These are phyloP conservation scores for Tridacna crocea DNA, from an alignment of 2,888 invertebrate genomes.

Conservation along the genomic window DNA sequence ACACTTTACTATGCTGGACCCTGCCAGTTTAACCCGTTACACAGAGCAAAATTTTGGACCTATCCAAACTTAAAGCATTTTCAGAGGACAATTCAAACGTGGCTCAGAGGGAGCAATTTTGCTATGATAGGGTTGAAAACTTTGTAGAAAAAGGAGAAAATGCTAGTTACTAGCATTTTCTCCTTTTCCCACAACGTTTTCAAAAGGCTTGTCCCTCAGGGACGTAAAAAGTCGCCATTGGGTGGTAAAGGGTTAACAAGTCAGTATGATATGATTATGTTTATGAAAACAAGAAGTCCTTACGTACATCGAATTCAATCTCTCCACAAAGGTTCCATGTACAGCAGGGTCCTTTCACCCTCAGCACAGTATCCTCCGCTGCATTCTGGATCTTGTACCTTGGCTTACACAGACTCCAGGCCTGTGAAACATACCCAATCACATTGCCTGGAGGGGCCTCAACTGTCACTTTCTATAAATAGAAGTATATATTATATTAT, in stretches of 20 bases:
- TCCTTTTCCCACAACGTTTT: not conserved
- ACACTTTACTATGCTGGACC: no score
- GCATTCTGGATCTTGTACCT: conserved; percentile 79
- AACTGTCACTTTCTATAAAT: conserved; percentile 79
- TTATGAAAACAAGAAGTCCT: not conserved
- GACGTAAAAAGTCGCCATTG: not conserved
- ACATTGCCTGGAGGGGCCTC: conserved; percentile 79
- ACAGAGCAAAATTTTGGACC: no score
- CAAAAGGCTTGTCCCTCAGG: not conserved
- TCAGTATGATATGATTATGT: no score
- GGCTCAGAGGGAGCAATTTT: no score
- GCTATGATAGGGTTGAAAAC: not conserved
- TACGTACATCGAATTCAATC: conserved; percentile 88
- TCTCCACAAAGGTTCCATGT: conserved; percentile 92
- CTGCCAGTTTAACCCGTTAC: no score
- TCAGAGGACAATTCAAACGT: no score
- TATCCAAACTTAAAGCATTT: no score
- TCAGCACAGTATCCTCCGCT: conserved; percentile 75
- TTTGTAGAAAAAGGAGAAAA: not conserved
- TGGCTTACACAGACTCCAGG: conserved; percentile 80
- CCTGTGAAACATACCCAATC: conserved; percentile 80
- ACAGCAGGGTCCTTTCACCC: conserved; percentile 86
- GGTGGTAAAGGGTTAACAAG: not conserved
- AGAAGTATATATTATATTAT: not conserved
- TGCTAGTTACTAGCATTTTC: not conserved